Evolutionary conservation across 2,797 vertebrate genomes (phyloP), one percentile per base, ranked within the genome.

Genomic region (Tiaroga cobitis): DNA sequence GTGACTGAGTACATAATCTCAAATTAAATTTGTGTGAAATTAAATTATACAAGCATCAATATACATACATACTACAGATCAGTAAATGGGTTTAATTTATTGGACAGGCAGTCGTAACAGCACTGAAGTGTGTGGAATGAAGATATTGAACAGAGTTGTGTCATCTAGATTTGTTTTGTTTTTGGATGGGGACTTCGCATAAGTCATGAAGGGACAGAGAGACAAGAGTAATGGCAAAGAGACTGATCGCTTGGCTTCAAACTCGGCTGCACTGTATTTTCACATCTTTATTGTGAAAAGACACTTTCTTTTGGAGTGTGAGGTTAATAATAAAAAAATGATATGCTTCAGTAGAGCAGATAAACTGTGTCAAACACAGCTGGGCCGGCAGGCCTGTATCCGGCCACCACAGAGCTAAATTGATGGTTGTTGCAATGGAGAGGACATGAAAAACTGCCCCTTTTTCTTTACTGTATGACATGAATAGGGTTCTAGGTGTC

Each of bases 21-120:
- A 96, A 96, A 97, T 97, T 96, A 95, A 96, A 96, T 97, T 96
- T 96, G 96, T 96, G 95, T 96, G 95, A 96, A 97, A 97, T 97
- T 94, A 96, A 96, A 97, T 97, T 96, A 96, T 95, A 93, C 93
- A 93, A 95, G 96, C 96, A 95, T 97, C 96, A 96, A 95, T 96
- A 95, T 96, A 96, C 96, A 96, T 96, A 95, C 95, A 95, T 96
- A 95, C 95, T 96, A 96, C 96, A 96, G 95, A 96, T 95, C 95
- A 95, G 95, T 96, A 96, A 96, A 95, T 95, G 95, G 93, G 94
- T 95, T 95, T 95, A 96, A 96, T 96, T 96, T 96, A 95, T 96
- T 94, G 95, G 95, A 92, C 86, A 92, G 93, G 92, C 92, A 91
- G 91, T 92, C 92, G 90, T 95, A 95, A 95, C 95, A 93, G 94